Percentiles rank a stretch among this genome's conserved stretches.
phyloP scores from a whole-genome alignment of 2,113 vertebrate genomes.

The Hymenochirus boettgeri region DNA sequence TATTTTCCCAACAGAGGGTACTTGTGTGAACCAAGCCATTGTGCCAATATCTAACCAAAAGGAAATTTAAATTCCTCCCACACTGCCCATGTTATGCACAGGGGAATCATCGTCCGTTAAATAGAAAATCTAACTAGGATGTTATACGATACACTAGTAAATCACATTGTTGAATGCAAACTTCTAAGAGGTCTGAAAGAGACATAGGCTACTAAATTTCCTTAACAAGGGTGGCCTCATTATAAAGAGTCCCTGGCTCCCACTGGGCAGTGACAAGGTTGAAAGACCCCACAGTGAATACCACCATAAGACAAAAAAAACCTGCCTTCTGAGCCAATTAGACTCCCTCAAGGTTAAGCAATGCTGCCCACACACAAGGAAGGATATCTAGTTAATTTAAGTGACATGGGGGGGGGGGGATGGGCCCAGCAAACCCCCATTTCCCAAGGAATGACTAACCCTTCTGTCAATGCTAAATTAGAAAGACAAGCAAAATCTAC shows the following conservation, averaged over 20 bases:
- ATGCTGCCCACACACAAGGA: constrained; percentile 31
- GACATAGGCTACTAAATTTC: constrained; percentile 1
- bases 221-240: constrained; percentile 33
- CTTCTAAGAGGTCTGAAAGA: constrained; percentile 13
- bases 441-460: too few species aligned
- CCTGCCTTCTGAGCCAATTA: constrained; percentile 35
- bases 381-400: constrained; percentile 6
- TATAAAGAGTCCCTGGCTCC: constrained; percentile 13
- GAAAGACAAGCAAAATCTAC: background rate
- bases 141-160: constrained; percentile 27
- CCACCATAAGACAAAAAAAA: constrained; percentile 25
- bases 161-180: constrained; percentile 16
- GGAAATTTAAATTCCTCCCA: too few species aligned
- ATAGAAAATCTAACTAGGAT: background rate
- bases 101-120: too few species aligned
- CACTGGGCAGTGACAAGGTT: constrained; percentile 32
- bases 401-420: background rate
- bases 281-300: constrained; percentile 13
- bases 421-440: background rate
- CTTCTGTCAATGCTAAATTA: background rate
- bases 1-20: constrained; percentile 51
- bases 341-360: constrained; percentile 34
- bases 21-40: constrained; percentile 51
- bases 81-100: too few species aligned
- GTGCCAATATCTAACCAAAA: constrained; percentile 50